phyloP scores from a whole-genome alignment of 23 tunicate species.

The Oikopleura albicans region DNA sequence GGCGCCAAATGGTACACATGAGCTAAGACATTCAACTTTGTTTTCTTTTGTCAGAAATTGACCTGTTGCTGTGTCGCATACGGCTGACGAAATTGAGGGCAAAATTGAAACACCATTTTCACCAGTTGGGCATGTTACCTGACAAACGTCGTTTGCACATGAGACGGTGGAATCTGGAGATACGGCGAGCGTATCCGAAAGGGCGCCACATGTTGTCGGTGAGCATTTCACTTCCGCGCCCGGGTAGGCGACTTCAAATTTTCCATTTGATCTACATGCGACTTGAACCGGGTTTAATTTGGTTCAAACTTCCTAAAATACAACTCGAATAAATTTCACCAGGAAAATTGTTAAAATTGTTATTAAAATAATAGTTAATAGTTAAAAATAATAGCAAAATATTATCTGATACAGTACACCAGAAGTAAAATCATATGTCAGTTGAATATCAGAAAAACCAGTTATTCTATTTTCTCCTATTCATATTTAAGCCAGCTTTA shows the following conservation, averaged over 20 bases:
- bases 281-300: no score
- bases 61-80: neutral
- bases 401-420: no score
- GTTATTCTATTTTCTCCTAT: no score
- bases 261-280: no score
- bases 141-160: neutral
- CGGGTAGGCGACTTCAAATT: neutral
- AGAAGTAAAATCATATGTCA: no score
- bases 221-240: neutral
- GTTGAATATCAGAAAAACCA: no score
- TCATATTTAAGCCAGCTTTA: no score
- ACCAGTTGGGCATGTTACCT: neutral
- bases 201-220: neutral
- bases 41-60: neutral
- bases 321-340: no score
- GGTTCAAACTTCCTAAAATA: no score
- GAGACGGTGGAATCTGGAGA: neutral
- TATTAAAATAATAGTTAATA: no score
- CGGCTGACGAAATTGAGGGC: neutral
- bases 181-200: neutral
- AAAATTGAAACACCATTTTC: neutral
- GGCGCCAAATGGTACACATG: neutral
- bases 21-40: neutral
- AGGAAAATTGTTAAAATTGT: no score
- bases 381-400: no score